Evolutionary conservation across 2,888 invertebrate genomes (phyloP).

Genomic region (Platycheirus albimanus): DNA sequence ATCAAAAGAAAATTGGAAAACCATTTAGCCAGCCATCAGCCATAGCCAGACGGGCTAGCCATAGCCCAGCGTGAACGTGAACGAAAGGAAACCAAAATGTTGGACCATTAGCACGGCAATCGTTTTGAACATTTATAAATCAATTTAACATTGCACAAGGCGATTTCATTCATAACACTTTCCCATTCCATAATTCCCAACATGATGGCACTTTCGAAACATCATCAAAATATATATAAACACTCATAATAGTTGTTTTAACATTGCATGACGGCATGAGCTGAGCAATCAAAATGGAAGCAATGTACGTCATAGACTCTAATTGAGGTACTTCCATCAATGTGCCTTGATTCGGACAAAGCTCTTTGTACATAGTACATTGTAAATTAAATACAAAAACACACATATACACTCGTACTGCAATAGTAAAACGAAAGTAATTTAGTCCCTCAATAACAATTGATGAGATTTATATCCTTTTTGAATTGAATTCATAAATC

Average conservation of each 20-base stretch:
- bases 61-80: too few species aligned
- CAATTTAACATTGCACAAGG: slow-evolving; percentile 50
- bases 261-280: too few species aligned
- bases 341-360: slow-evolving; percentile 8
- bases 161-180: slow-evolving; percentile 36
- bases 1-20: slow-evolving; percentile 46
- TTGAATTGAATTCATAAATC: slow-evolving; percentile 73
- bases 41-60: too few species aligned
- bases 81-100: slow-evolving; percentile 16
- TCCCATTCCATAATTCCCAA: not conserved
- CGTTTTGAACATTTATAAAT: slow-evolving; percentile 36
- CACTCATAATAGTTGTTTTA: slow-evolving; percentile 12
- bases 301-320: not conserved
- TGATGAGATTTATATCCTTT: slow-evolving; percentile 63
- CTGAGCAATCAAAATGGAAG: slow-evolving; percentile 37
- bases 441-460: slow-evolving; percentile 63
- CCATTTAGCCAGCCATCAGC: slow-evolving; percentile 22
- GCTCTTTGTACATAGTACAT: too few species aligned
- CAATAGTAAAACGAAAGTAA: slow-evolving; percentile 27
- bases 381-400: too few species aligned
- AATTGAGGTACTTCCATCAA: slow-evolving; percentile 29
- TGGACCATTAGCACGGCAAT: slow-evolving; percentile 35
- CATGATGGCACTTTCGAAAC: slow-evolving; percentile 6
- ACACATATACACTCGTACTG: not conserved
- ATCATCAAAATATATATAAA: slow-evolving; percentile 18